phyloP scores from a whole-genome alignment of 2,113 vertebrate species.

The Antennarius striatus region DNA sequence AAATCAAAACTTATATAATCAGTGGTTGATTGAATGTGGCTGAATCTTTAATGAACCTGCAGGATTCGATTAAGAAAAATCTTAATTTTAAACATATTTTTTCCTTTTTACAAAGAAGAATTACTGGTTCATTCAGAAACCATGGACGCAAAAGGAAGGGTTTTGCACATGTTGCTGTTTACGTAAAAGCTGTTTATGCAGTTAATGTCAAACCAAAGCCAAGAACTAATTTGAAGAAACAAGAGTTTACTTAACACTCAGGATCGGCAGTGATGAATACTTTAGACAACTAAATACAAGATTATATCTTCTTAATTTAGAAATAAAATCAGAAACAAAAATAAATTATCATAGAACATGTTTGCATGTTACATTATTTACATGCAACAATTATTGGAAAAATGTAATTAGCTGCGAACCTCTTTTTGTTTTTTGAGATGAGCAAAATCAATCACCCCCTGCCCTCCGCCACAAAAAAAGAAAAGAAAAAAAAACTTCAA shows the following conservation, averaged over 20 bases:
- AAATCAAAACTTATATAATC: conserved; percentile 35
- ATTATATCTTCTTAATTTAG: neutral
- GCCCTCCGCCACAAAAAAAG: no score
- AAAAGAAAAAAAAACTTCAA: neutral
- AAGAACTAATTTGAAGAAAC: no score
- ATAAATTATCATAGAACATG: neutral
- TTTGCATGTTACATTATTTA: no score
- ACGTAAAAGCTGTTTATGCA: neutral
- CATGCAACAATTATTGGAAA: no score
- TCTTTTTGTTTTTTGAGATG: conserved; percentile 5
- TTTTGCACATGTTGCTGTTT: neutral
- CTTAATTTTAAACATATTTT: neutral
- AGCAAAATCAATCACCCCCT: neutral
- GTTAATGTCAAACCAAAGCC: neutral
- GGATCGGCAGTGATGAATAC: no score
- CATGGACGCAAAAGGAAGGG: neutral
- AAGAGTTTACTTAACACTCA: neutral
- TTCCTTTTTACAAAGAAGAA: neutral
- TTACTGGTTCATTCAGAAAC: no score
- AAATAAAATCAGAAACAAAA: conserved; percentile 1
- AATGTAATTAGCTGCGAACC: conserved; percentile 1
- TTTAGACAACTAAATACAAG: neutral
- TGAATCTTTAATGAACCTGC: neutral
- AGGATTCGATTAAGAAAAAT: neutral
- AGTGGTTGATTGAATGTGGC: no score